Percentiles rank a stretch among this genome's conserved stretches.
phyloP scores from a whole-genome alignment of 2,888 invertebrate genomes.

The Heliconius erato region DNA sequence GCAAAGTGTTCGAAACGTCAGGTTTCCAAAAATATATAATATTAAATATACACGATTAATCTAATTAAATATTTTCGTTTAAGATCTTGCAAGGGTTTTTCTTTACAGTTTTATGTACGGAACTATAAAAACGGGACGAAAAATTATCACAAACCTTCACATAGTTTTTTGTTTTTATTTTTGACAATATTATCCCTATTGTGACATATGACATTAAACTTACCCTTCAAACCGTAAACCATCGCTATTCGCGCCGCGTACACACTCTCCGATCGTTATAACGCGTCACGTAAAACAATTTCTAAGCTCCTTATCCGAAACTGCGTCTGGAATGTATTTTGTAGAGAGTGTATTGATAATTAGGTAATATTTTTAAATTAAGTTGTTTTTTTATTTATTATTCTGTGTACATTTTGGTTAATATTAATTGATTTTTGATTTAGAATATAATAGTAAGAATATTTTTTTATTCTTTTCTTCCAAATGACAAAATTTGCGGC shows the following conservation, averaged over 20 bases:
- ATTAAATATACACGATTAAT: too few relatives aligned
- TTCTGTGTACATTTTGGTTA: too few relatives aligned
- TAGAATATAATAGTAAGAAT: too few relatives aligned
- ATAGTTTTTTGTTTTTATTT: not conserved
- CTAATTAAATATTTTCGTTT: too few relatives aligned
- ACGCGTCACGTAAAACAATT: slow-evolving; percentile 79
- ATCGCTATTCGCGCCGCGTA: slow-evolving; percentile 66
- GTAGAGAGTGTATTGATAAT: slow-evolving; percentile 21
- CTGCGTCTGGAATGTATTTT: slow-evolving; percentile 61
- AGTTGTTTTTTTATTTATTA: not conserved
- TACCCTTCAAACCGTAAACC: slow-evolving; percentile 54
- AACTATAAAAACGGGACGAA: too few relatives aligned
- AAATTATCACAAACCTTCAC: not conserved
- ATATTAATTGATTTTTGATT: too few relatives aligned
- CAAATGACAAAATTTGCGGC: too few relatives aligned
- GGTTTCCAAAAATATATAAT: too few relatives aligned
- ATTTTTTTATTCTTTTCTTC: too few relatives aligned
- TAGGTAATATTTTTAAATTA: not conserved
- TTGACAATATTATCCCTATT: slow-evolving; percentile 20
- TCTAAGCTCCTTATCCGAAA: slow-evolving; percentile 70
- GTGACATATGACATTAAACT: slow-evolving; percentile 52
- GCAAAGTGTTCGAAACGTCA: too few relatives aligned
- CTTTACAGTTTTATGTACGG: too few relatives aligned
- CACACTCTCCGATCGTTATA: slow-evolving; percentile 68
- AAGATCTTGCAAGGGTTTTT: too few relatives aligned